Base-by-base conservation (phyloP, 1,140 invertebrate genomes). In the Cyrtorhinus lividipennis region DNA sequence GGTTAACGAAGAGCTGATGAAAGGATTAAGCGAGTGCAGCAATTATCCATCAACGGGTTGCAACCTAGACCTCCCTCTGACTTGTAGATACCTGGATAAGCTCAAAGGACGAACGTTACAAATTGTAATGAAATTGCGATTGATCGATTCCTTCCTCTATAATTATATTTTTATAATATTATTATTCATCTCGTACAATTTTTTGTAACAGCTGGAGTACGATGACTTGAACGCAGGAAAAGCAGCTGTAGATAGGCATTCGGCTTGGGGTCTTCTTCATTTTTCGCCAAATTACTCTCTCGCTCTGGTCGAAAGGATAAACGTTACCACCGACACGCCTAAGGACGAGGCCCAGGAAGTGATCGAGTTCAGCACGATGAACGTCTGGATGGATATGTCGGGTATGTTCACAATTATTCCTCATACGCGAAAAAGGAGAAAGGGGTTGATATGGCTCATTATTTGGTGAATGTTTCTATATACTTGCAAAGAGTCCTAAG, bases 211-310 rank as follows among this genome's bases (percentile, higher is more conserved):
- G 64, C 46, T 63, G 13, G 64, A 65, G 48, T 65, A 60, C 46
- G 45, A 60, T 1, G 48, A 44, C 5, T 44, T 65, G 30, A 45
- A 24, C 38, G 56, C 22, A n/a, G 64, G 64, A 25, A 63, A 57
- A 24, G 12, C 25, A 23, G 61, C 64, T 13, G 64, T 64, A 22
- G 22, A 10, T 20, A 62, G 26, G 12, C 38, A 65, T 30, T 48
- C 61, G 27, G 58, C 64, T 0, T 81, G 84, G 70, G 91, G 86
- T 0, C 80, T 85, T 0, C 72, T 95, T 24, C 76, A 83, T 65
- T 85, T 95, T 67, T 71, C 79, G 0, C 69, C 74, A 25, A 92
- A 92, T 72, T 95, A 92, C 71, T 86, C 90, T 0, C 68, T 75
- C 22, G 79, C 83, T 5, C 71, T 88, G 0, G 72, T 79, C 22